A percentile compares a stretch with the other conserved stretches of the same genome.
These are phyloP conservation scores for Agrilus cyanescens DNA, from an alignment of 2,888 invertebrate genomes.

Conservation along the genomic window DNA sequence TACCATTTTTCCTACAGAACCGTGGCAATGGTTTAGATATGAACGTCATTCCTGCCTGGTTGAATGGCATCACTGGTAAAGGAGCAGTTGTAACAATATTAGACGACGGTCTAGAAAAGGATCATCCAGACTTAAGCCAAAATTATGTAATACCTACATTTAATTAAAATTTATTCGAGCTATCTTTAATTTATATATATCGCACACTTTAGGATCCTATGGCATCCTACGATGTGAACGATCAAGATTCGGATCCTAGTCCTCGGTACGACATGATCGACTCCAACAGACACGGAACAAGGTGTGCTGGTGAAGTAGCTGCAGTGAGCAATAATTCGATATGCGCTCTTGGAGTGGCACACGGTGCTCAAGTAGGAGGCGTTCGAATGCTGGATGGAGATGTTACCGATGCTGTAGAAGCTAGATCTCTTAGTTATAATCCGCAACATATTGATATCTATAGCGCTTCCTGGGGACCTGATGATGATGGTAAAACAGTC, in stretches of 20 bases:
- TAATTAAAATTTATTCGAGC: not conserved
- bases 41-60: constrained; percentile 95
- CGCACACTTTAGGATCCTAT: constrained; percentile 61
- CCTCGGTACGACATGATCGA: constrained; percentile 95
- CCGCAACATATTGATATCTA: constrained; percentile 97
- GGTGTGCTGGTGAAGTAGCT: constrained; percentile 96
- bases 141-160: constrained; percentile 61
- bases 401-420: constrained; percentile 98
- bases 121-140: constrained; percentile 82
- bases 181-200: constrained; percentile 1
- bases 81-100: constrained; percentile 94
- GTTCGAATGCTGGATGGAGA: constrained; percentile 98
- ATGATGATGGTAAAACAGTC: constrained; percentile 96
- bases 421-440: constrained; percentile 83
- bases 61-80: constrained; percentile 83
- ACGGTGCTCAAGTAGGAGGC: constrained; percentile 79
- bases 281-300: constrained; percentile 88
- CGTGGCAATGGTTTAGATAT: constrained; percentile 88
- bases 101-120: constrained; percentile 91
- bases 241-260: constrained; percentile 91
- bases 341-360: constrained; percentile 95
- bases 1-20: constrained; percentile 45
- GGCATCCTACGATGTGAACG: constrained; percentile 96
- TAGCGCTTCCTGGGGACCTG: constrained; percentile 97
- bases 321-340: constrained; percentile 92